Conservation (phyloP, 2,113 vertebrate genomes). For the Silurus meridionalis region DNA sequence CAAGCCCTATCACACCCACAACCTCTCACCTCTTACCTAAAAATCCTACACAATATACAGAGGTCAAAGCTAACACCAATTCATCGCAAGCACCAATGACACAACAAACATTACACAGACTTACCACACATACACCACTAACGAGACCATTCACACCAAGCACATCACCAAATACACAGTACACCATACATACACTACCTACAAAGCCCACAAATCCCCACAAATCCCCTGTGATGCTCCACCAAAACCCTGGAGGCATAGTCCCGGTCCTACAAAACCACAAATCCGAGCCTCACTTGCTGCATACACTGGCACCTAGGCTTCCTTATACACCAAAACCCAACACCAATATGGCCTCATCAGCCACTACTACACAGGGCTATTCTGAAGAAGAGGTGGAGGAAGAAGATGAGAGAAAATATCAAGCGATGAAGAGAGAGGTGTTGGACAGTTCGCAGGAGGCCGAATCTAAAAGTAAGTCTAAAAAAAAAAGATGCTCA, state of each 20-base stretch:
- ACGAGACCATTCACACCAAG: not conserved
- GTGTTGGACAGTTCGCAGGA: slow-evolving; percentile 58
- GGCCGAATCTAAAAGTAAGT: slow-evolving; percentile 51
- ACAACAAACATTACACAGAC: slow-evolving; percentile 11
- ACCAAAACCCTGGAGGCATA: not conserved
- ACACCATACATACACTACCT: not conserved
- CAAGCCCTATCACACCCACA: not conserved
- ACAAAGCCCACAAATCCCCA: not conserved
- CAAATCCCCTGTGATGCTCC: not conserved
- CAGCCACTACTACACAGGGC: not conserved
- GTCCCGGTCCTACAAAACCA: not conserved
- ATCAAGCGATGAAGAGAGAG: slow-evolving; percentile 24
- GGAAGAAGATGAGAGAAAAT: not conserved
- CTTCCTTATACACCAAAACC: not conserved
- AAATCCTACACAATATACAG: not conserved
- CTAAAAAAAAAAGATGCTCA: not conserved
- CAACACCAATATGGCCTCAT: not conserved
- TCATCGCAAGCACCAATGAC: not conserved
- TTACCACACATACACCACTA: not conserved
- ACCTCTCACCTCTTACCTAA: not conserved
- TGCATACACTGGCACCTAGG: not conserved
- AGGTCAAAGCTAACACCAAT: not conserved
- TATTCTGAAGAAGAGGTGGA: slow-evolving; percentile 47
- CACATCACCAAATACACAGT: not conserved
- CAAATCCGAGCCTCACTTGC: not conserved